phyloP scores from a whole-genome alignment of 2,888 invertebrate species.

The Synanthedon tipuliformis region DNA sequence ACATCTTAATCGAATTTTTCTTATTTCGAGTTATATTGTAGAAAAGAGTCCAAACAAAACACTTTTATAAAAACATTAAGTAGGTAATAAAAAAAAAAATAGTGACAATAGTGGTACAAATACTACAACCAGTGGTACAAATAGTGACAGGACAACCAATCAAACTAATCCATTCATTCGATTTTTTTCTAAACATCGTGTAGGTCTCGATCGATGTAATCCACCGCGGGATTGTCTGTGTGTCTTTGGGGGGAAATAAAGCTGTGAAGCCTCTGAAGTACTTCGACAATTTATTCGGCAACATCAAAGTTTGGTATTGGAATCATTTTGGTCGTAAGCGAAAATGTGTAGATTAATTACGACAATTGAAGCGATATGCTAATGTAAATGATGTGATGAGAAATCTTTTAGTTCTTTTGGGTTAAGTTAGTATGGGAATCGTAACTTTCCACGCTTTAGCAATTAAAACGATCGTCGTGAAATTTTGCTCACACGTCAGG shows the following conservation, averaged over 20 bases:
- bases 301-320: slow-evolving; percentile 30
- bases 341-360: too few relatives aligned
- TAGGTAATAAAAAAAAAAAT: not conserved
- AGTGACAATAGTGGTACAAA: slow-evolving; percentile 12
- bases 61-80: not conserved
- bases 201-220: slow-evolving; percentile 42
- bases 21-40: too few relatives aligned
- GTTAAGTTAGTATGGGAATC: too few relatives aligned
- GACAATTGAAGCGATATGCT: too few relatives aligned
- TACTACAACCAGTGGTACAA: slow-evolving; percentile 11
- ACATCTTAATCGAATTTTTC: too few relatives aligned
- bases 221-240: slow-evolving; percentile 25
- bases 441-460: too few relatives aligned
- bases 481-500: too few relatives aligned
- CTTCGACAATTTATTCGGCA: slow-evolving; percentile 48
- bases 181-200: slow-evolving; percentile 24
- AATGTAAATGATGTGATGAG: too few relatives aligned
- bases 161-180: slow-evolving; percentile 20
- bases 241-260: slow-evolving; percentile 49
- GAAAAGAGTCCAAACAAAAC: too few relatives aligned
- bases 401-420: too few relatives aligned
- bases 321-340: too few relatives aligned
- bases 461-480: too few relatives aligned
- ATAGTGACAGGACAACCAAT: slow-evolving; percentile 20
- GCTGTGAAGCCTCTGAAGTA: slow-evolving; percentile 51